These are phyloP conservation scores for Ctenochaetus hawaiiensis DNA, from an alignment of 2,797 vertebrate genomes.

Conservation along the genomic window DNA sequence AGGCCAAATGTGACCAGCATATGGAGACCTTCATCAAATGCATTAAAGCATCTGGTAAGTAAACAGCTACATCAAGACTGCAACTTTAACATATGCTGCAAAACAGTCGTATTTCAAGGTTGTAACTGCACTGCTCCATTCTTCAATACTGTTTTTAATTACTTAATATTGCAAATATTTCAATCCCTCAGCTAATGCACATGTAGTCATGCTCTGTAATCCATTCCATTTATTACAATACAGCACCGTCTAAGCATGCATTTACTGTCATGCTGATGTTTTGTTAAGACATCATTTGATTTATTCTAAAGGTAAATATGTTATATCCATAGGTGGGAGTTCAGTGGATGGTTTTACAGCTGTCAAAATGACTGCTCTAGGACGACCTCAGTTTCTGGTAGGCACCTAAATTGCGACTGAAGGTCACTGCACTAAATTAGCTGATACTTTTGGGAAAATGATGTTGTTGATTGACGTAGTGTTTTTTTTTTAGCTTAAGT, in stretches of 20 bases:
- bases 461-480: conserved; percentile 21
- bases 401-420: conserved; percentile 49
- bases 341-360: conserved; percentile 91
- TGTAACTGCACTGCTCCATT: not conserved
- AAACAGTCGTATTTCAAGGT: not conserved
- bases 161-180: not conserved
- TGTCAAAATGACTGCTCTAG: conserved; percentile 93
- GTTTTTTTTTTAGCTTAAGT: conserved; percentile 84
- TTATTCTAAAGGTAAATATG: conserved; percentile 13
- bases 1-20: conserved; percentile 93
- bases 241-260: not conserved
- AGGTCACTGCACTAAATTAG: conserved; percentile 9
- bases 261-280: not conserved
- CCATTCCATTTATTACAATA: no score
- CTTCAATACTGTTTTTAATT: not conserved
- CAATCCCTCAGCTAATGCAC: not conserved
- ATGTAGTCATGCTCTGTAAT: not conserved
- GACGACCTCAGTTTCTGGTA: conserved; percentile 94
- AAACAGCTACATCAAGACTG: conserved; percentile 1
- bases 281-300: not conserved
- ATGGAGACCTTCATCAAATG: conserved; percentile 93
- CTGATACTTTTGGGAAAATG: conserved; percentile 7
- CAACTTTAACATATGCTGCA: not conserved
- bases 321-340: conserved; percentile 83
- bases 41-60: conserved; percentile 90